phyloP scores from a whole-genome alignment of 2,797 vertebrate species.

The Anableps anableps region DNA sequence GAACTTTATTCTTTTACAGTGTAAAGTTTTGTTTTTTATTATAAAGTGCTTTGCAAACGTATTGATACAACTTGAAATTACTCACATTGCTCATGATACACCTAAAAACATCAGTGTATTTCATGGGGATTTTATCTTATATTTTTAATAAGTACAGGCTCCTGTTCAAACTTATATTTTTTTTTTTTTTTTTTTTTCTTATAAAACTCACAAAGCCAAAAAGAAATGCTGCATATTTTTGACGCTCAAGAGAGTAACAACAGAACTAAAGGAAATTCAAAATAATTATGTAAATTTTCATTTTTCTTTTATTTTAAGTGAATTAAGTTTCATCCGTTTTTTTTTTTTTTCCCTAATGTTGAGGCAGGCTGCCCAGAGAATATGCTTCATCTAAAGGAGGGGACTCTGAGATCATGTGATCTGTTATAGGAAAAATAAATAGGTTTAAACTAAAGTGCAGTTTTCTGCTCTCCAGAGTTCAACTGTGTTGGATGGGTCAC shows the following conservation, averaged over 20 bases:
- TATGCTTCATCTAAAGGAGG: neutral
- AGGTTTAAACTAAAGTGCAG: neutral
- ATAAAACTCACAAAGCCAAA: neutral
- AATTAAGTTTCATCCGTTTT: neutral
- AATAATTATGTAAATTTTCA: too few species aligned
- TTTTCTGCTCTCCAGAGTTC: constrained; percentile 47
- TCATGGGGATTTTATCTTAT: neutral
- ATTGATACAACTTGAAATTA: neutral
- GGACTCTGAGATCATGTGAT: neutral
- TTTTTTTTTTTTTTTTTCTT: too few species aligned
- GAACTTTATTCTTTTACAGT: neutral
- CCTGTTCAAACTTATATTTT: too few species aligned
- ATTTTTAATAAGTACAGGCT: too few species aligned
- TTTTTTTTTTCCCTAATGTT: neutral
- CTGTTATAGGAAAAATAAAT: neutral
- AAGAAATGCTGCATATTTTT: too few species aligned
- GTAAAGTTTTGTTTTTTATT: neutral
- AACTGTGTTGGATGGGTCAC: constrained; percentile 81
- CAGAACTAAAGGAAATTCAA: too few species aligned
- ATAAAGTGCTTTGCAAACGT: neutral
- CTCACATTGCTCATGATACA: neutral
- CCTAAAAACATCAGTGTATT: neutral
- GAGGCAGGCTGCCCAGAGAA: neutral
- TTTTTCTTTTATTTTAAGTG: neutral
- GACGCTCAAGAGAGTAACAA: too few species aligned